Evolutionary conservation across 1,140 invertebrate species (phyloP), one percentile per base, ranked within the genome.

Genomic region (Euura lappo): DNA sequence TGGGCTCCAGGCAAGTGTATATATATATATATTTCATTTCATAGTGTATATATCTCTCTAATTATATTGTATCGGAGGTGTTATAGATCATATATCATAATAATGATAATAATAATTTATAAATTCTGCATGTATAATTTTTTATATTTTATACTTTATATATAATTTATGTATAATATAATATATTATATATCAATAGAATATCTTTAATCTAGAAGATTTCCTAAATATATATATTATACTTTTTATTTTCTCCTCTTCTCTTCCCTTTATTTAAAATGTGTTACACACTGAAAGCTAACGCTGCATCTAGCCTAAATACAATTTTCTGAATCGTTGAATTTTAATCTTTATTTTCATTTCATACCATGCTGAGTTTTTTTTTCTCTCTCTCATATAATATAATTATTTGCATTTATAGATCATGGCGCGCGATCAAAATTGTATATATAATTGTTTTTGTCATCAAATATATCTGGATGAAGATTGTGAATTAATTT

Each of bases 31-130:
- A 28, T 28, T 28, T 28, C 28, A 28, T 28, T 28, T 28, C 1
- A 28, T 28, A 28, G 28, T 28, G 28, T 28, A 28, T 28, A 84
- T 60, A 60, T 28, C 28, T 28, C 28, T 28, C 28, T 28, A 28
- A 28, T 11, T 60, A 60, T 60, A 60, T 60, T 60, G 51, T 60
- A 60, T 60, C 51, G 51, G 13, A 60, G 51, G 80, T 80, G 77
- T 83, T 83, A 79, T 82, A 83, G 80, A 85, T 28, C 28, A 79
- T 13, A 43, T 64, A 64, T 64, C 13, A 84, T 81, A 28, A 28
- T 28, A 80, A 83, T 81, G 84, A 8, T 13, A 79, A 84, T 81
- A 83, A 85, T 86, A 86, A 85, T 86, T 87, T 85, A 86, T 86
- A 86, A 86, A 86, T 82, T 79, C 86, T 83, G 72, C 78, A 86